Conservation (phyloP, 2,797 vertebrate genomes). For the Tarsius wallacei region DNA sequence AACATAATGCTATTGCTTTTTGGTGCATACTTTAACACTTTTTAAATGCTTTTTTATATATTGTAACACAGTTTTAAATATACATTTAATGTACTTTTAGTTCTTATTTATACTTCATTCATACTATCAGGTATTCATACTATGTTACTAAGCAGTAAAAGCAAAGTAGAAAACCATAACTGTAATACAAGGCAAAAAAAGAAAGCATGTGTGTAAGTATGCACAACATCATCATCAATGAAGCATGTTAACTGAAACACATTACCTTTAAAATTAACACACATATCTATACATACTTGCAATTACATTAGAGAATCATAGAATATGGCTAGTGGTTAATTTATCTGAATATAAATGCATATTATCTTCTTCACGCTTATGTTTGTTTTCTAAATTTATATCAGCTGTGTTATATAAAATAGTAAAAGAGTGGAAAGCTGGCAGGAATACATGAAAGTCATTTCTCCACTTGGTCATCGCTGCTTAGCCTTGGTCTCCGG, state of each 20-base stretch:
- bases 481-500: neutral
- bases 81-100: neutral
- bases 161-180: neutral
- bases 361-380: neutral
- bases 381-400: neutral
- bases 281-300: neutral
- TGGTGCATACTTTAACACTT: neutral
- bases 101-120: conserved; percentile 13
- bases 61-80: neutral
- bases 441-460: neutral
- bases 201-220: neutral
- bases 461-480: neutral
- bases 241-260: neutral
- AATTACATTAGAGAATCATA: neutral
- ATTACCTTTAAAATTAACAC: neutral
- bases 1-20: neutral
- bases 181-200: neutral
- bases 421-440: neutral
- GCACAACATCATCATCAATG: neutral
- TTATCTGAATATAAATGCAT: neutral
- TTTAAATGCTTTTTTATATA: neutral
- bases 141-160: neutral
- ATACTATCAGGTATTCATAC: neutral
- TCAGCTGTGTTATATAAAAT: neutral
- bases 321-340: neutral